These are phyloP conservation scores for Lasioglossum pauxillum DNA, from an alignment of 2,888 invertebrate species.

Conservation along the genomic window DNA sequence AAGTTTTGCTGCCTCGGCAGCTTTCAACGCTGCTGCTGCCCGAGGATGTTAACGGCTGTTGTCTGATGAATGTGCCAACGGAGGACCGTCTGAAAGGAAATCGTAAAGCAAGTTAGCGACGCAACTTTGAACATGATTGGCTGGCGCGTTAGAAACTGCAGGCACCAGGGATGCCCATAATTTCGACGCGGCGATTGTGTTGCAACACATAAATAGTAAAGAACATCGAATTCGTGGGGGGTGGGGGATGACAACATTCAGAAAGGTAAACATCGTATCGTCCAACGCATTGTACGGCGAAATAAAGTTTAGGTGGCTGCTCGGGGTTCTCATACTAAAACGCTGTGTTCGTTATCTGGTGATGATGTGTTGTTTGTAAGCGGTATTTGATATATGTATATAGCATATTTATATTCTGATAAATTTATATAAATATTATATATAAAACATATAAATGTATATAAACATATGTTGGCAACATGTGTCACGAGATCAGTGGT, in stretches of 20 bases:
- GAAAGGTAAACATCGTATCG: conserved; percentile 50
- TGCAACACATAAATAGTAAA: conserved; percentile 32
- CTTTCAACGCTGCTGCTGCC: conserved; percentile 87
- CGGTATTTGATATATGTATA: conserved; percentile 35
- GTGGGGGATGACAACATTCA: conserved; percentile 65
- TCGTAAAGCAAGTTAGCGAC: background rate
- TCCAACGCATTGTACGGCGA: conserved; percentile 48
- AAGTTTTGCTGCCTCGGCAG: conserved; percentile 86
- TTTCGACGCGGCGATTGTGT: conserved; percentile 49
- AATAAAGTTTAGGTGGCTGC: conserved; percentile 57
- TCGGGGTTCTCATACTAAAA: conserved; percentile 41
- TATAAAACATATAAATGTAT: conserved; percentile 10
- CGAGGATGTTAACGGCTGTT: conserved; percentile 85
- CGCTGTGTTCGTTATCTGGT: conserved; percentile 52
- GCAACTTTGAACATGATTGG: background rate
- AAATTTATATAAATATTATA: conserved; percentile 6
- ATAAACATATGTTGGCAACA: conserved; percentile 10
- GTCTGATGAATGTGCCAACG: conserved; percentile 93
- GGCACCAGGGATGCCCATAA: conserved; percentile 28
- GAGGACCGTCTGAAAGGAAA: conserved; percentile 90
- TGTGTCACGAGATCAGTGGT: conserved; percentile 16
- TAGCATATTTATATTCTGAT: background rate
- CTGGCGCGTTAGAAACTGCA: conserved; percentile 45
- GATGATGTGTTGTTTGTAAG: conserved; percentile 72
- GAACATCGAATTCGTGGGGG: conserved; percentile 42